These are phyloP conservation scores for Steromphala cineraria DNA, from an alignment of 2,888 invertebrate genomes.

Conservation along the genomic window DNA sequence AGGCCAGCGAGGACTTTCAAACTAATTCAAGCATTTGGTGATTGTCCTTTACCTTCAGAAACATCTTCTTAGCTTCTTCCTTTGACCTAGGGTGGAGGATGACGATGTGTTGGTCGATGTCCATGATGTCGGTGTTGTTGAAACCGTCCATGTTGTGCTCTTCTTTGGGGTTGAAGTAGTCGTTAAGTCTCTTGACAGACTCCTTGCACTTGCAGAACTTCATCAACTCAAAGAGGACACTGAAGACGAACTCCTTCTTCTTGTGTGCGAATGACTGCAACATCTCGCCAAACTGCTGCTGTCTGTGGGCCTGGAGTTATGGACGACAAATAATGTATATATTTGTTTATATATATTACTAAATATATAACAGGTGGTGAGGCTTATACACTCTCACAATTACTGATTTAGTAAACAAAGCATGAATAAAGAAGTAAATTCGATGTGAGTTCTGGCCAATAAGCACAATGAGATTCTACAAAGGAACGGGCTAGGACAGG, in stretches of 20 bases:
- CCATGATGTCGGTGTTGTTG: background rate
- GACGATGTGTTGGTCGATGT: background rate
- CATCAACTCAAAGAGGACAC: background rate
- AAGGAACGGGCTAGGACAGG: too few species aligned
- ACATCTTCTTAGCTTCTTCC: conserved; percentile 9
- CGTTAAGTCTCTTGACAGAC: background rate
- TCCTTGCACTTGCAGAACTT: conserved; percentile 23
- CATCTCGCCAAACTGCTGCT: background rate
- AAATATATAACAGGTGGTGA: too few species aligned
- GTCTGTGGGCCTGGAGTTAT: background rate
- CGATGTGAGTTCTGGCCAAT: too few species aligned
- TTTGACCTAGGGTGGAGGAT: background rate
- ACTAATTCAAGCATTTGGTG: too few species aligned
- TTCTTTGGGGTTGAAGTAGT: background rate
- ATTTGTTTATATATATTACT: too few species aligned
- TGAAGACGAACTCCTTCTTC: conserved; percentile 16
- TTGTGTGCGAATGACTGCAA: background rate
- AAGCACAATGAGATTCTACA: too few species aligned
- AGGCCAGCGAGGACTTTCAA: too few species aligned
- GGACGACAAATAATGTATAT: too few species aligned
- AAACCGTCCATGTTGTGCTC: background rate
- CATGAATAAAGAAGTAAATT: too few species aligned
- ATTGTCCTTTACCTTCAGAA: background rate
- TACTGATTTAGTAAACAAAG: too few species aligned
- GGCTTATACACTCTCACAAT: too few species aligned